Base-by-base conservation (phyloP, 2,797 vertebrate species). In the Lacerta agilis region DNA sequence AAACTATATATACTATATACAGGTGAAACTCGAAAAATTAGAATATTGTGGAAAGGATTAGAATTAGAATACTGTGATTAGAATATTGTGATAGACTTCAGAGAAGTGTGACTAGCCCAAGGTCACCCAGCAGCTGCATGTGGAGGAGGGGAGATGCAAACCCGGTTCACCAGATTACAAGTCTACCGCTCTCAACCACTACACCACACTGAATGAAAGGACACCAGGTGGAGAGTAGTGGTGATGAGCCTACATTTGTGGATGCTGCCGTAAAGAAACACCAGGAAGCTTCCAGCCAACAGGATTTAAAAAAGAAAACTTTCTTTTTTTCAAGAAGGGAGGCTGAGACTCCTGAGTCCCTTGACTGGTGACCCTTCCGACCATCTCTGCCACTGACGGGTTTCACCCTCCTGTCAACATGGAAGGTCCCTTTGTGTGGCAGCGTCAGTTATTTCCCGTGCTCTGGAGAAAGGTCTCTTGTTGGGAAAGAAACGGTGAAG, bases 401-500 rank as follows among this genome's bases (percentile, higher is more conserved):
- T 66, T 84, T 84, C 79, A 61, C 87, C 78, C 72, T 0, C 0
- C 82, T 49, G 72, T 72, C 80, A 38, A 82, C 89, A 90, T 71
- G 64, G 91, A 92, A 87, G 64, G 25, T 77, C 45, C 45, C 91
- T 92, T 92, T 93, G 87, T 91, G 88, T 0, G 0, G 45, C 0
- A 0, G 6, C 78, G 75, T 71, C 10, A 5, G 7, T 0, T 0
- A 80, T 67, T 87, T 86, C 91, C 89, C 84, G n/a, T 45, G 82
- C 0, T 0, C 87, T 4, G 78, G 5, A 1, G 71, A 94, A 93
- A 84, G 75, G 36, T 88, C 49, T 73, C 82, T 92, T 79, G 41
- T 80, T 67, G 78, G 76, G 17, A 82, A 0, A 0, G 73, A 78
- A 91, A 25, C 5, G 15, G 11, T 8, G 64, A 3, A 69, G 61